A percentile compares a stretch with the other conserved stretches of the same genome.
Evolutionary conservation across 2,113 vertebrate genomes (phyloP).

Genomic region (human (Homo sapiens)): GRCh38 chr1:8755501-8756000

Average conservation of each 20-base stretch:
- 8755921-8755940: not conserved
- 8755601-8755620: not conserved
- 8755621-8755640: not conserved
- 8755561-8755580: not conserved
- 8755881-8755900: no score
- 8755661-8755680: constrained; percentile 16
- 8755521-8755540: not conserved
- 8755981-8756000: not conserved
- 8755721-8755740: not conserved
- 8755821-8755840: no score
- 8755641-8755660: not conserved
- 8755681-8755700: not conserved
- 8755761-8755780: constrained; percentile 20
- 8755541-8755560: not conserved
- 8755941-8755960: not conserved
- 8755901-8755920: no score
- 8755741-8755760: not conserved
- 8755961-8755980: not conserved
- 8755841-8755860: no score
- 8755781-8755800: no score
- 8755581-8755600: not conserved
- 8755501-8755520: not conserved
- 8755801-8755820: no score
- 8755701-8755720: constrained; percentile 12
- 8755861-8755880: no score